These are phyloP conservation scores for Cataglyphis rosenhaueri DNA, from an alignment of 2,888 invertebrate genomes.

Conservation along the genomic window DNA sequence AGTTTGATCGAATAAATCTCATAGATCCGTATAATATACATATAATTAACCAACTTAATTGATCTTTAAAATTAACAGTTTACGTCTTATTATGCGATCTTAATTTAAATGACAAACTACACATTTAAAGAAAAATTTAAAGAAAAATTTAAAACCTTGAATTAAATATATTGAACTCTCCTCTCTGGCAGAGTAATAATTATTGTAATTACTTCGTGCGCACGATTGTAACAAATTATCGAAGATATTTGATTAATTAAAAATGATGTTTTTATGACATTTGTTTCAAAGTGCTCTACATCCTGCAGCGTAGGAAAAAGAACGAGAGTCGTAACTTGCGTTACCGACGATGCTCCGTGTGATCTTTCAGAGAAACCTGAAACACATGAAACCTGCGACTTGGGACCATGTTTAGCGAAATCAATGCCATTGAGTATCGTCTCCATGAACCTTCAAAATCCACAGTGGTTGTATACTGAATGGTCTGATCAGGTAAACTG, in stretches of 20 bases:
- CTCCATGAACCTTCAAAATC: conserved; percentile 53
- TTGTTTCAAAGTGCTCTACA: conserved; percentile 88
- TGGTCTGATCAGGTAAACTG: conserved; percentile 86
- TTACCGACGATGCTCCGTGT: conserved; percentile 70
- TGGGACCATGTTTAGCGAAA: conserved; percentile 85
- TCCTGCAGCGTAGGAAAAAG: conserved; percentile 89
- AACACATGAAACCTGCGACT: conserved; percentile 87
- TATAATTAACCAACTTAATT: too few species aligned
- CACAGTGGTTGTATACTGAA: conserved; percentile 88
- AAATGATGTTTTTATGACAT: neutral
- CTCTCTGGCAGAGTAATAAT: too few species aligned
- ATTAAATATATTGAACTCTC: too few species aligned
- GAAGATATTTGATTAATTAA: neutral
- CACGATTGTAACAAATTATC: too few species aligned
- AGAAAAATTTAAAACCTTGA: too few species aligned
- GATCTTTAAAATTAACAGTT: too few species aligned
- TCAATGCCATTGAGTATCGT: conserved; percentile 46
- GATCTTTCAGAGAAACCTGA: conserved; percentile 83
- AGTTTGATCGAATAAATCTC: too few species aligned
- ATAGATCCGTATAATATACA: too few species aligned
- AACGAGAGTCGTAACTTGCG: conserved; percentile 87
- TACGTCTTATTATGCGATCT: too few species aligned
- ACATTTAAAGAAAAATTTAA: too few species aligned
- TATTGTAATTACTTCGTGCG: too few species aligned
- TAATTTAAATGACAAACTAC: too few species aligned